A percentile compares a stretch with the other conserved stretches of the same genome.
These are phyloP conservation scores for Harpagifer antarcticus DNA, from an alignment of 2,797 vertebrate species.

Conservation along the genomic window DNA sequence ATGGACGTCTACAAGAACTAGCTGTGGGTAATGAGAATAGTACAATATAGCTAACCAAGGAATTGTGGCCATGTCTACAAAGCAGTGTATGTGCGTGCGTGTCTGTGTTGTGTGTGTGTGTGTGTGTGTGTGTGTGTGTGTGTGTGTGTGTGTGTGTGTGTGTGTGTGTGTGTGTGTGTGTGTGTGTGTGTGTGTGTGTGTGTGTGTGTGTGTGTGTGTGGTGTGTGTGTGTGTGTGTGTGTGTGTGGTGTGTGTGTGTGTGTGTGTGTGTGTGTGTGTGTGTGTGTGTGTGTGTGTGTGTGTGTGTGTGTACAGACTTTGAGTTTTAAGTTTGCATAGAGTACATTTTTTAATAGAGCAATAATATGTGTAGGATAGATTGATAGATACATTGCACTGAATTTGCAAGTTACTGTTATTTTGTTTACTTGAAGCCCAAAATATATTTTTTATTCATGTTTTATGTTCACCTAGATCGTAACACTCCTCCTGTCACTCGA, in stretches of 20 bases:
- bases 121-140: no score
- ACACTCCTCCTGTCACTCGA: constrained; percentile 6
- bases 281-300: neutral
- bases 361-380: constrained; percentile 71
- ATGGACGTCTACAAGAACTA: constrained; percentile 20
- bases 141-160: no score
- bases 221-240: no score
- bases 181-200: no score
- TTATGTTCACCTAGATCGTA: constrained; percentile 31
- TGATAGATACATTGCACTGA: constrained; percentile 38
- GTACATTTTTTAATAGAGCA: constrained; percentile 69
- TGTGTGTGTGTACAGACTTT: constrained; percentile 16
- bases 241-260: no score
- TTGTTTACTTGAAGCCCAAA: constrained; percentile 37
- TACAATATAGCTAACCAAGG: constrained; percentile 70
- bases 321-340: constrained; percentile 56
- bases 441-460: constrained; percentile 18
- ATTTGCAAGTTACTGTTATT: constrained; percentile 16
- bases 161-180: no score
- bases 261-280: no score
- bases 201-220: no score
- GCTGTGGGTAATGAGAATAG: constrained; percentile 54
- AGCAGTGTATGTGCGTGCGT: constrained; percentile 26
- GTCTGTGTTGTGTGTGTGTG: no score
- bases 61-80: constrained; percentile 36